Conservation (phyloP, 2,888 invertebrate species). For the Luperina testacea region DNA sequence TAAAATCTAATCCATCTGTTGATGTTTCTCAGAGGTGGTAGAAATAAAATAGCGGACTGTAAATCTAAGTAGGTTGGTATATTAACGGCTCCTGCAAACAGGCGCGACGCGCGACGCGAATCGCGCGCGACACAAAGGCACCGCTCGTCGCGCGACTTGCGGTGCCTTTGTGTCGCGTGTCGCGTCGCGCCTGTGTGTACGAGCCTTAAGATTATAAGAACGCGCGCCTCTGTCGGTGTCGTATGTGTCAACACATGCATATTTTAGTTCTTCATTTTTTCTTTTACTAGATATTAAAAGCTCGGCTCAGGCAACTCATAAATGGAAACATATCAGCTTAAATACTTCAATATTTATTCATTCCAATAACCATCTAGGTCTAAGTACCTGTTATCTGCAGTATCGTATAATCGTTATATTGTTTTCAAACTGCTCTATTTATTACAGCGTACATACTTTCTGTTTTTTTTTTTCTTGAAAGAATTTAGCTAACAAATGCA, state of each 20-base stretch:
- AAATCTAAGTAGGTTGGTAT: no score
- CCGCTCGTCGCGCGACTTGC: no score
- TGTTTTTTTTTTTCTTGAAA: neutral
- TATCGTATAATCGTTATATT: neutral
- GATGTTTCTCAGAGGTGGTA: no score
- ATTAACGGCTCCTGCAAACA: no score
- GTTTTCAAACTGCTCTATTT: slow-evolving; percentile 8
- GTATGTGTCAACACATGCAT: no score
- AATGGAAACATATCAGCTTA: slow-evolving; percentile 3
- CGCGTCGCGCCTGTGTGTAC: no score
- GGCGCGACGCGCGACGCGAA: no score
- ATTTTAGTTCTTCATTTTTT: neutral
- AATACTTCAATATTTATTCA: slow-evolving; percentile 3
- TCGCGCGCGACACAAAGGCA: no score
- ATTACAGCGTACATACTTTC: neutral
- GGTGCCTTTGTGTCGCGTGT: no score
- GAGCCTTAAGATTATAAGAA: no score
- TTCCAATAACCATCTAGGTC: neutral
- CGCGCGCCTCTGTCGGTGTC: no score
- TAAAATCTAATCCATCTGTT: neutral
- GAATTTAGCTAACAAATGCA: neutral
- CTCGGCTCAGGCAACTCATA: slow-evolving; percentile 6
- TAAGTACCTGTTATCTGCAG: neutral
- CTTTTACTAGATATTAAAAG: neutral
- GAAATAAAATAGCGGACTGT: no score